Conservation (phyloP, 2,888 invertebrate genomes). For the Idaea straminata region DNA sequence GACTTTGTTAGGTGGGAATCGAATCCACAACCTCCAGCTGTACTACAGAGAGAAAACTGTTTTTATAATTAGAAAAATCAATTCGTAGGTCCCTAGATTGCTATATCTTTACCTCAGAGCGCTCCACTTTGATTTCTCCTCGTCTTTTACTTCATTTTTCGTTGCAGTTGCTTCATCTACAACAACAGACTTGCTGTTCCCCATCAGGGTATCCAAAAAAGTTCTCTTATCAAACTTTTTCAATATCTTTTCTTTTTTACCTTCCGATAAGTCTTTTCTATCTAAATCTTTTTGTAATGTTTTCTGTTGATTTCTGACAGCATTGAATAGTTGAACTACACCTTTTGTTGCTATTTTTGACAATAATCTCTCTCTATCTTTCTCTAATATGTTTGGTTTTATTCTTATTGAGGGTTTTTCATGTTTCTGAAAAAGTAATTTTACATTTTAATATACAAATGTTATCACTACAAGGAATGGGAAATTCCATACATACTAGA, state of each 20-base stretch:
- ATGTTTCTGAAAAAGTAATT: constrained; percentile 82
- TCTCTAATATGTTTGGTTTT: constrained; percentile 88
- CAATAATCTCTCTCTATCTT: constrained; percentile 87
- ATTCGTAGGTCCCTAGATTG: no score
- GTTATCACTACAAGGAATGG: no score
- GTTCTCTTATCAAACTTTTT: constrained; percentile 88
- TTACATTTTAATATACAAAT: no score
- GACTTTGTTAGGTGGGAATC: no score
- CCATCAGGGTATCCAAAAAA: constrained; percentile 90
- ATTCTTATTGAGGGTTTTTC: constrained; percentile 83
- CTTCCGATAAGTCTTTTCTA: constrained; percentile 86
- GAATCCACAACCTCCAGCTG: no score
- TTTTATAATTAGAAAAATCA: no score
- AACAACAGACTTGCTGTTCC: constrained; percentile 80
- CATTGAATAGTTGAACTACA: constrained; percentile 95
- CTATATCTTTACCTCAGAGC: constrained; percentile 70
- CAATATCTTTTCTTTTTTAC: constrained; percentile 87
- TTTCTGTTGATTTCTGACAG: constrained; percentile 92
- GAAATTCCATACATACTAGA: no score
- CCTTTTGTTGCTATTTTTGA: constrained; percentile 94
- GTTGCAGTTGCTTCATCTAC: constrained; percentile 64
- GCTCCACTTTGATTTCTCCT: constrained; percentile 79
- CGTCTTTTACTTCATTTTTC: constrained; percentile 66
- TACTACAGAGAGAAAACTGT: no score
- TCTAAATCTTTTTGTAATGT: constrained; percentile 85